Percentiles rank a stretch among this genome's conserved stretches.
phyloP scores from a whole-genome alignment of 2,113 vertebrate species.

The Rhodinocichla rosea region DNA sequence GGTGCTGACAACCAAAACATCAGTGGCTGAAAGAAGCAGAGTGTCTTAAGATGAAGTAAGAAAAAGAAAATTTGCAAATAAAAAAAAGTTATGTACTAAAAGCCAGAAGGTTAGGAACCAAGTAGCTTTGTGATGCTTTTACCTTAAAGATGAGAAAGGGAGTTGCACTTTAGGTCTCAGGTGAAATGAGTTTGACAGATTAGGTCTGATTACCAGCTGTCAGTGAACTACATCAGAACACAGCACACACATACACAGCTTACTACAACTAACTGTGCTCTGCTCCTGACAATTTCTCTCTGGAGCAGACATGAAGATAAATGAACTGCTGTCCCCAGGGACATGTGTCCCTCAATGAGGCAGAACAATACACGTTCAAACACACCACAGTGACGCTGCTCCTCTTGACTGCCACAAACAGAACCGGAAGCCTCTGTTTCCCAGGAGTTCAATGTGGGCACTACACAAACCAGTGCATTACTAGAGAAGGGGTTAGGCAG shows the following conservation, averaged over 20 bases:
- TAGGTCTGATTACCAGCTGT: conserved; percentile 58
- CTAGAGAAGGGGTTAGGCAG: neutral
- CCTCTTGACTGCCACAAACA: conserved; percentile 30
- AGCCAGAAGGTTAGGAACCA: conserved; percentile 51
- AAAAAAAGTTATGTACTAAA: neutral
- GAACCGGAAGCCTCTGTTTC: neutral
- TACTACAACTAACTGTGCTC: conserved; percentile 45
- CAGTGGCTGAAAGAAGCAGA: neutral
- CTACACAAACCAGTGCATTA: neutral
- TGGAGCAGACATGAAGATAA: conserved; percentile 66
- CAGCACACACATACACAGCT: neutral
- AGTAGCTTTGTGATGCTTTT: conserved; percentile 17
- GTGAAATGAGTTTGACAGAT: conserved; percentile 70
- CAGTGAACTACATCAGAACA: conserved; percentile 65
- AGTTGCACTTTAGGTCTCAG: conserved; percentile 45
- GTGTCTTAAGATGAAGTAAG: neutral
- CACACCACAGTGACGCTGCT: neutral
- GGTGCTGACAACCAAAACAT: neutral
- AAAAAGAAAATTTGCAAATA: neutral
- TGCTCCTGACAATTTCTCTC: conserved; percentile 61
- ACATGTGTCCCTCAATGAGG: conserved; percentile 62
- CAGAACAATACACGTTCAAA: neutral
- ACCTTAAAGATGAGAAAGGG: conserved; percentile 47
- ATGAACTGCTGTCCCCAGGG: conserved; percentile 61
- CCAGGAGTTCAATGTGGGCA: neutral